phyloP scores from a whole-genome alignment of 2,888 invertebrate genomes.

The Halocaridina rubra region DNA sequence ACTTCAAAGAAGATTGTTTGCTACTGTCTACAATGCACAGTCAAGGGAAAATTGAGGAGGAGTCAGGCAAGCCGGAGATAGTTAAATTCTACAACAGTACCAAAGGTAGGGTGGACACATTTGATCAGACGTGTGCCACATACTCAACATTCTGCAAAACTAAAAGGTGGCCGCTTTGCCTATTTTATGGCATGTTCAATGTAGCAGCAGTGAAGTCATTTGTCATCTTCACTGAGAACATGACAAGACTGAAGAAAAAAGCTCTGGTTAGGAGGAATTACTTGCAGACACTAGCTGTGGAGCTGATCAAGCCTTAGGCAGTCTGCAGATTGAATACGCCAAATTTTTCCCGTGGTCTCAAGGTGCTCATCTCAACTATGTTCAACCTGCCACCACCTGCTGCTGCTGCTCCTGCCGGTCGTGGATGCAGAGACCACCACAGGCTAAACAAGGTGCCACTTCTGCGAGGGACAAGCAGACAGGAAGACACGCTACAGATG shows the following conservation, averaged over 20 bases:
- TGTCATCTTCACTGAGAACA: neutral
- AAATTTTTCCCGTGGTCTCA: neutral
- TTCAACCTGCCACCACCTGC: no score
- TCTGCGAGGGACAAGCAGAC: no score
- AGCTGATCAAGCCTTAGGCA: neutral
- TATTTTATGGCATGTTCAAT: slow-evolving; percentile 2
- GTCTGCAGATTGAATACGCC: neutral
- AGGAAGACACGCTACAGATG: no score
- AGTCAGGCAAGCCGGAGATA: neutral
- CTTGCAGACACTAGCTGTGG: neutral
- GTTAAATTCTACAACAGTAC: slow-evolving; percentile 16
- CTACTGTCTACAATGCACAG: neutral
- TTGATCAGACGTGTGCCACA: slow-evolving; percentile 17
- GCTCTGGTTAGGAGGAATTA: neutral
- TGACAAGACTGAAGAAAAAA: neutral
- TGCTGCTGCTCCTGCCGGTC: no score
- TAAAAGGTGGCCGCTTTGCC: neutral
- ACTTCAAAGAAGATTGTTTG: slow-evolving; percentile 1
- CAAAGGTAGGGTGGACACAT: slow-evolving; percentile 22
- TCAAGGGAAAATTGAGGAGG: neutral
- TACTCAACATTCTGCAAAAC: neutral
- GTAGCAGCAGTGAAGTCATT: neutral
- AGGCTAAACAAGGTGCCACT: no score
- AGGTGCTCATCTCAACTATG: neutral
- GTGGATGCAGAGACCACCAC: no score